Base-by-base conservation (phyloP, 2,888 invertebrate species). In the Xylota sylvarum region DNA sequence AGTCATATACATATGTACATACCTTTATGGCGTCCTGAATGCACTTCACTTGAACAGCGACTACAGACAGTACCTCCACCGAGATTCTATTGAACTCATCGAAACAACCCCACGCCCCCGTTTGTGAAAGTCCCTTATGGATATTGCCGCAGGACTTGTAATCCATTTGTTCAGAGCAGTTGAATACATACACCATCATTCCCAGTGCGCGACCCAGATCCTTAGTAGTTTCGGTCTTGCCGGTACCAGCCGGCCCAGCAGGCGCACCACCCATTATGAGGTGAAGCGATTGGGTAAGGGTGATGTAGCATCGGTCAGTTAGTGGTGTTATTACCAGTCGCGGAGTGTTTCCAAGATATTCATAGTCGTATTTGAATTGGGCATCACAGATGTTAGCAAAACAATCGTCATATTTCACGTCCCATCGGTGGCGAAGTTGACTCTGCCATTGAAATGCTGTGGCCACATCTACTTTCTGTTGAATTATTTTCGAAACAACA, bases 151-250 rank as follows among this genome's bases (percentile, higher is more conserved):
- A 96, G 1, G 98, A 98, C 93, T 97, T 97, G 93, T 98, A 98
- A 92, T 98, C 98, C 98, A 98, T 98, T 94, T 98, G 98, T 91
- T 98, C 98, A 0, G 98, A 98, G 92, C 98, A 98, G 92, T 98
- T 98, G 93, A 98, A 98, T n/a, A 98, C 98, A 90, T 98, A 98
- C 5, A 98, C 98, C 98, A 98, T 98, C 91, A 98, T 96, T 48
- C 98, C 98, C 2, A 98, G 94, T 10, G 98, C 98, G 90, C 97
- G 95, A 1, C 98, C 98, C 88, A 98, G 94, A 94, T 98, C 98
- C 92, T 98, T 98, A 0, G 98, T 98, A 0, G 98, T 98, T 93
- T 98, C 98, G 0, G 98, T 98, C 93, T 98, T 98, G 0, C 98
- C 98, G 12, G 91, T 92, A 27, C 91, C 91, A 10, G 91, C 91